Evolutionary conservation across 2,113 vertebrate species (phyloP), one percentile per base, ranked within the genome.

Genomic region (Oreochromis niloticus): DNA sequence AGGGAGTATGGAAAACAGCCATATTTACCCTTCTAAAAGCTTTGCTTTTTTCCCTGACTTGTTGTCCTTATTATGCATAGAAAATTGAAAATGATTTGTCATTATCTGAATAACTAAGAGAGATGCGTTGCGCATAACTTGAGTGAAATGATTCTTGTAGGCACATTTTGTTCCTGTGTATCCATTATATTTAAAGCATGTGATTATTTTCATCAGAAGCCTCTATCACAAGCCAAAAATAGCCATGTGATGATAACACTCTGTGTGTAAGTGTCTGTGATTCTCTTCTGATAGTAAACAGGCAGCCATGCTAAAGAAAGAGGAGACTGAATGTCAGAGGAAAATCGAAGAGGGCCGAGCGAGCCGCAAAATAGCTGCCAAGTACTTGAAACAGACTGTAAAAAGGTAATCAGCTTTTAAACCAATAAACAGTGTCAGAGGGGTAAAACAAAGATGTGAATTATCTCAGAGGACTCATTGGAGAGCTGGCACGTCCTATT

Each of bases 381-480:
- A 66, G 87, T 97, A 97, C 94, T 95, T 98, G 66, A 98, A 95
- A 86, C 93, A 97, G 89, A 97, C 97, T 36, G 89, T 97, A 81
- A 95, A 96, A 79, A 98, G 97, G 98, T 98, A 94, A 92, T 79
- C 24, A 43, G 39, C 48, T 55, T 50, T 36, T 43, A 78, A 87
- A 57, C 57, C 63, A 75, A 66, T 84, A 48, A 81, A 71, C 30
- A 36, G 11, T 16, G 14, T 85, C 50, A 14, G 32, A 68, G 46
- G 27, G 27, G 16, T 36, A 8, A 9, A 78, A 75, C 24, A 68
- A 73, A 24, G 83, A 82, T 48, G 46, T 50, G 13, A 54, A 39
- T 41, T 46, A n/a, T 73, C 50, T 79, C 75, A 6, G 71, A 19
- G 32, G 80, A 61, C 46, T 66, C 17, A 12, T 5, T 54, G 11